Evolutionary conservation across 2,888 invertebrate species (phyloP).

Genomic region (Ophioninae sp.): DNA sequence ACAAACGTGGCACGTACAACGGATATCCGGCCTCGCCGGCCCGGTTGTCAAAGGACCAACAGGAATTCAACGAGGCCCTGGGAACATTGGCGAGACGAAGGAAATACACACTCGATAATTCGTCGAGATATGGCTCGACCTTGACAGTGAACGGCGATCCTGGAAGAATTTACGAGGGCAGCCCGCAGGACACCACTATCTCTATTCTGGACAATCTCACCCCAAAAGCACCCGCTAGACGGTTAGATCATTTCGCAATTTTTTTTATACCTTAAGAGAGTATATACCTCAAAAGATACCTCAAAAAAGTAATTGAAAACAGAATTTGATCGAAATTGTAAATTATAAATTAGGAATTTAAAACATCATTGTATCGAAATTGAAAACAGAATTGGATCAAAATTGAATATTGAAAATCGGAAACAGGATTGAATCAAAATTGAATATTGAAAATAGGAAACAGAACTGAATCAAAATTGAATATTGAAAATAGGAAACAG

Average conservation of each 20-base stretch:
- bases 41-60: slow-evolving; percentile 72
- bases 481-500: no score
- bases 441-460: no score
- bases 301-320: no score
- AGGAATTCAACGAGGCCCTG: slow-evolving; percentile 77
- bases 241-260: slow-evolving; percentile 64
- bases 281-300: no score
- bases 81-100: slow-evolving; percentile 76
- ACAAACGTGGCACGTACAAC: slow-evolving; percentile 70
- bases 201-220: slow-evolving; percentile 75
- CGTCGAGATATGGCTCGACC: slow-evolving; percentile 72
- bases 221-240: slow-evolving; percentile 76
- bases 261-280: slow-evolving; percentile 4
- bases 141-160: slow-evolving; percentile 75
- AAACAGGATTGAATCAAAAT: no score
- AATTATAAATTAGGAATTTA: no score
- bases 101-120: slow-evolving; percentile 75
- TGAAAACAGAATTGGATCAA: no score
- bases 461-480: no score
- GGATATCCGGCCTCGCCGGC: slow-evolving; percentile 68
- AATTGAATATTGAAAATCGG: no score
- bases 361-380: no score
- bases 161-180: slow-evolving; percentile 72
- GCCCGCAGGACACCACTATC: slow-evolving; percentile 73
- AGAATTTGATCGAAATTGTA: no score